phyloP scores from a whole-genome alignment of 2,888 invertebrate species.

The Ypsolopha sequella region DNA sequence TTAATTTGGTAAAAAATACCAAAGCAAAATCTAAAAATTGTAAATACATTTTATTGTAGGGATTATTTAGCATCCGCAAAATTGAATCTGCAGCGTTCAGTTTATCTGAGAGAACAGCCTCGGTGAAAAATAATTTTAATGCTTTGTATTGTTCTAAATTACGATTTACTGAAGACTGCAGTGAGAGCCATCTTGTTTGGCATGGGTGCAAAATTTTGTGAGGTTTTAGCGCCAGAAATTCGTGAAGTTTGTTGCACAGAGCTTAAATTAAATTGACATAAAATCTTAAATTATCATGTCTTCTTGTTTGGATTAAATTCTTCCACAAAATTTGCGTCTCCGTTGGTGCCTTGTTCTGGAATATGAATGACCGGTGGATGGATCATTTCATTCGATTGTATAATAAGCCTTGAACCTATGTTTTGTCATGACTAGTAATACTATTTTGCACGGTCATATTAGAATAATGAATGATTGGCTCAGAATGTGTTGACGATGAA shows the following conservation, averaged over 20 bases:
- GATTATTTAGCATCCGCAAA: slow-evolving; percentile 8
- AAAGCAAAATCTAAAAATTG: slow-evolving; percentile 9
- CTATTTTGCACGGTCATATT: background rate
- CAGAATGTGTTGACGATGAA: slow-evolving; percentile 5
- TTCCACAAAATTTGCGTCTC: slow-evolving; percentile 4
- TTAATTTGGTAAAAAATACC: slow-evolving; percentile 8
- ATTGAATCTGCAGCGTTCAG: slow-evolving; percentile 6
- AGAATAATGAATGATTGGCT: slow-evolving; percentile 3
- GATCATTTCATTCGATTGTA: slow-evolving; percentile 6
- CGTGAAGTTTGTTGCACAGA: no score
- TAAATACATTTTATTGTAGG: slow-evolving; percentile 11
- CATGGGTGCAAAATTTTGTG: slow-evolving; percentile 12
- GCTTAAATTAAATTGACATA: no score
- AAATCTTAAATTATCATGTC: no score
- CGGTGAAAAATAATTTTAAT: slow-evolving; percentile 8
- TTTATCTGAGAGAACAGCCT: background rate
- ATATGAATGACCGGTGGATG: slow-evolving; percentile 7
- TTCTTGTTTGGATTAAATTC: no score
- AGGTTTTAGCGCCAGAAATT: no score
- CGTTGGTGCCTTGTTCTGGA: slow-evolving; percentile 5
- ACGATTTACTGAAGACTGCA: slow-evolving; percentile 7
- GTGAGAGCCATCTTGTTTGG: slow-evolving; percentile 15
- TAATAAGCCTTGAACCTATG: slow-evolving; percentile 1
- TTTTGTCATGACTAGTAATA: no score
- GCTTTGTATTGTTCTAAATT: slow-evolving; percentile 11